Percentiles rank a stretch among this genome's conserved stretches.
Conservation (phyloP, 1,140 invertebrate genomes). For the Sarcophaga peregrina region DNA sequence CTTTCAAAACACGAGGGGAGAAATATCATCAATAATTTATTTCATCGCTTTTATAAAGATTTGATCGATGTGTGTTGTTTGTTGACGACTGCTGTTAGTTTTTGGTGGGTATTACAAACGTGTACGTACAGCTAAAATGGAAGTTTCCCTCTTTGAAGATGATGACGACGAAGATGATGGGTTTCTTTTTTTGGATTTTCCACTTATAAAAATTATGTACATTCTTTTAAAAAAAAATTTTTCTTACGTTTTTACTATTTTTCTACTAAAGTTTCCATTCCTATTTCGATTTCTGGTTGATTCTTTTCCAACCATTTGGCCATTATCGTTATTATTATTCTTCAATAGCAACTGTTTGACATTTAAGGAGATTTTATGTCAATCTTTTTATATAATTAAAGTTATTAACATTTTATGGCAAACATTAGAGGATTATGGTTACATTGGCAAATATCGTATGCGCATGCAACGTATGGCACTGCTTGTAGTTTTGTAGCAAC, state of each 20-base stretch:
- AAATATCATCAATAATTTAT: slow-evolving; percentile 1
- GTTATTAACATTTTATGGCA: slow-evolving; percentile 35
- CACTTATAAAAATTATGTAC: not conserved
- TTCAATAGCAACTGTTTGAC: not conserved
- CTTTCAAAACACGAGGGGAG: not conserved
- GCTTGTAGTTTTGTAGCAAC: not conserved
- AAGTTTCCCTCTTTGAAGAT: no score
- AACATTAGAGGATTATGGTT: slow-evolving; percentile 15
- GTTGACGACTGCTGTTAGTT: not conserved
- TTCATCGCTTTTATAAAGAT: not conserved
- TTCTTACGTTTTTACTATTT: no score
- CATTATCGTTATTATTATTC: not conserved
- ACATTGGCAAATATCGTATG: not conserved
- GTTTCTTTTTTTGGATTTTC: not conserved
- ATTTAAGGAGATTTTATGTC: slow-evolving; percentile 40
- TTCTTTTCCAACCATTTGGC: not conserved
- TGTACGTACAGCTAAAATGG: not conserved
- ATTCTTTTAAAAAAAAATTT: slow-evolving; percentile 4
- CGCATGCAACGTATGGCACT: no score
- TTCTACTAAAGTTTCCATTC: no score
- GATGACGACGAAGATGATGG: no score
- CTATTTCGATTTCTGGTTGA: not conserved
- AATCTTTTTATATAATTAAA: slow-evolving; percentile 35
- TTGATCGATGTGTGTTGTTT: not conserved
- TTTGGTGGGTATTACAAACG: slow-evolving; percentile 1